Evolutionary conservation across 2,888 invertebrate genomes (phyloP), one percentile per base, ranked within the genome.

Genomic region (Theretra japonica): DNA sequence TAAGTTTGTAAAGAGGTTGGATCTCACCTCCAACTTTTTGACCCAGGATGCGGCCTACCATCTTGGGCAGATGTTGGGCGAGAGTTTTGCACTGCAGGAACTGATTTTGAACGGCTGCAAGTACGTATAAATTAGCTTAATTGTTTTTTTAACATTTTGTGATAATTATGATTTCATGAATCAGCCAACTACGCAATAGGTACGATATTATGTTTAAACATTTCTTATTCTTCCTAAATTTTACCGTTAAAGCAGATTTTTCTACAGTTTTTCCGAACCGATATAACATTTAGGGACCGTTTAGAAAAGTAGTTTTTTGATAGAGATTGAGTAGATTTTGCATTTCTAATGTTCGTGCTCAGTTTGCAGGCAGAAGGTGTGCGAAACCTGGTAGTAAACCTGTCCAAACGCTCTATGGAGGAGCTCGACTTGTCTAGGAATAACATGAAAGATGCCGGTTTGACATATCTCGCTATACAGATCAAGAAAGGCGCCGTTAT

Each of bases 1-100:
- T 73, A 76, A 70, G 25, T 73, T 69, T 19, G 86, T 88, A 2
- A 75, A 73, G 57, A 74, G 80, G 1, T 75, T 89, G 58, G 84
- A 88, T 70, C 73, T 89, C 19, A 85, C 85, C 0, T 82, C 81
- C 19, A 87, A 86, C 74, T 82, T 76, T 41, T 75, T 89, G 23
- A 77, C 62, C 68, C 71, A 74, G 4, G 87, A 89, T 74, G 84
- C 83, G 4, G 87, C 86, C 75, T 86, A 80, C 72, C 88, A 89
- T 70, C 77, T 88, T 28, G 86, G 86, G 0, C 82, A 82, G 71
- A 75, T 89, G 74, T 75, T 89, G 8, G 73, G 73, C 0, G 79
- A 79, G 2, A 87, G 84, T 70, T 71, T 72, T 53, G 74, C 73
- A 4, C 56, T 89, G 41, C 76, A 76, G 17, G 86, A 88, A 57